These are phyloP conservation scores for Apis laboriosa DNA, from an alignment of 1,140 invertebrate genomes.

Conservation along the genomic window DNA sequence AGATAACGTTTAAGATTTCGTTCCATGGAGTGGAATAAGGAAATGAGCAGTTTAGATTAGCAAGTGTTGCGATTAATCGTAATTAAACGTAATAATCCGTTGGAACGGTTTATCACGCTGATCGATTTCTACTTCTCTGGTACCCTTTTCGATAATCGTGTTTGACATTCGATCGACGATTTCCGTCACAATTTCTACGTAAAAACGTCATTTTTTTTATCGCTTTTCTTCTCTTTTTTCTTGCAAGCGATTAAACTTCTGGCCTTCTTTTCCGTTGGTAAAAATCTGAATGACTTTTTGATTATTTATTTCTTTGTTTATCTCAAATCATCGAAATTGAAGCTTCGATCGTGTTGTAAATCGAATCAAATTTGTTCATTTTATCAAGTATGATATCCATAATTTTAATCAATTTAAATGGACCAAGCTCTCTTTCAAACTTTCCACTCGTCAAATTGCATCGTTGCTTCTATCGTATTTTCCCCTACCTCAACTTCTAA, in stretches of 20 bases:
- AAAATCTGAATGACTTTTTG: neutral
- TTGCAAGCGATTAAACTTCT: neutral
- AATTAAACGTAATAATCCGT: neutral
- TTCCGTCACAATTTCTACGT: conserved; percentile 3
- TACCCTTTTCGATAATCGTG: neutral
- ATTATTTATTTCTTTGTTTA: neutral
- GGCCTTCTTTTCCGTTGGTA: neutral
- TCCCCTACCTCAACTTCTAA: too few relatives aligned
- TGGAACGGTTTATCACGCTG: conserved; percentile 16
- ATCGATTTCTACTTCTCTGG: conserved; percentile 25
- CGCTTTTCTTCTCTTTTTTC: neutral
- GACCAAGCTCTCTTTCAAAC: neutral
- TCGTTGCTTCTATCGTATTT: neutral
- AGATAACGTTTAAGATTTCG: too few relatives aligned
- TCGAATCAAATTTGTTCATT: neutral
- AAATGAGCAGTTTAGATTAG: neutral
- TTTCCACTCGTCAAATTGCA: neutral
- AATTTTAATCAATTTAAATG: neutral
- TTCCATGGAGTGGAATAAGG: neutral
- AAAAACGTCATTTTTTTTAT: neutral
- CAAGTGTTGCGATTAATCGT: conserved; percentile 4
- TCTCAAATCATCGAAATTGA: neutral
- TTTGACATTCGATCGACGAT: conserved; percentile 6
- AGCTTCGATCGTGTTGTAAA: neutral
- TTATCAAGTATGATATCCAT: too few relatives aligned